A percentile compares a stretch with the other conserved stretches of the same genome.
phyloP scores from a whole-genome alignment of 2,888 invertebrate species.

The Syritta pipiens region DNA sequence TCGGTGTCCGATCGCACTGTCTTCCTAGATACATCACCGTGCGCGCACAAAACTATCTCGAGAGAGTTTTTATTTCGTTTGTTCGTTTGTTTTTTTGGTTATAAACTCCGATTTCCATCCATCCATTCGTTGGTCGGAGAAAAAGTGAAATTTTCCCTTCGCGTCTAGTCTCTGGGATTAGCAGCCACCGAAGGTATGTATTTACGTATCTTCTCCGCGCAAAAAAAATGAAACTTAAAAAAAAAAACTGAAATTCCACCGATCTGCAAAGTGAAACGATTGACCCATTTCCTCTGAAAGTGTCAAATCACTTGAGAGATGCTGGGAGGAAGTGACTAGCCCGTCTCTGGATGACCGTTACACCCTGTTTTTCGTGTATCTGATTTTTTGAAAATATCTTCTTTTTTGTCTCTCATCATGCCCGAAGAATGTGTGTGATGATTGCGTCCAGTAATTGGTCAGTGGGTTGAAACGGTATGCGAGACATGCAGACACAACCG shows the following conservation, averaged over 20 bases:
- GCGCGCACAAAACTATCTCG: slow-evolving; percentile 27
- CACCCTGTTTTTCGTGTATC: slow-evolving; percentile 16
- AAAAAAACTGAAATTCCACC: slow-evolving; percentile 3
- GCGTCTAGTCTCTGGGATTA: no score
- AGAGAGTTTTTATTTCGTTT: background rate
- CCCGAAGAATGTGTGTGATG: slow-evolving; percentile 32
- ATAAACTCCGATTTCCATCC: slow-evolving; percentile 60
- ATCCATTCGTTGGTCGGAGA: no score
- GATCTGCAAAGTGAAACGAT: slow-evolving; percentile 54
- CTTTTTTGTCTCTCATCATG: slow-evolving; percentile 31
- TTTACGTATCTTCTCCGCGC: slow-evolving; percentile 40
- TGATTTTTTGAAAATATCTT: slow-evolving; percentile 3
- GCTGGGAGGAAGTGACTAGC: background rate
- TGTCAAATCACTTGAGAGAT: slow-evolving; percentile 34
- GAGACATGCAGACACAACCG: slow-evolving; percentile 34
- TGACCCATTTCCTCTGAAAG: slow-evolving; percentile 52
- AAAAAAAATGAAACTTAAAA: slow-evolving; percentile 33
- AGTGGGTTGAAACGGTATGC: slow-evolving; percentile 47
- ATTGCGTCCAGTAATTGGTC: slow-evolving; percentile 36
- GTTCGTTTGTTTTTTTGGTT: slow-evolving; percentile 17
- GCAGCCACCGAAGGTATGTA: slow-evolving; percentile 50
- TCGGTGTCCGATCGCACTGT: slow-evolving; percentile 32
- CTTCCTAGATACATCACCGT: slow-evolving; percentile 43
- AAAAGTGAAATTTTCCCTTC: slow-evolving; percentile 63
- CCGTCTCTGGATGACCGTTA: slow-evolving; percentile 50